Evolutionary conservation across 2,797 vertebrate genomes (phyloP).

Genomic region (Apogon hyalosoma): DNA sequence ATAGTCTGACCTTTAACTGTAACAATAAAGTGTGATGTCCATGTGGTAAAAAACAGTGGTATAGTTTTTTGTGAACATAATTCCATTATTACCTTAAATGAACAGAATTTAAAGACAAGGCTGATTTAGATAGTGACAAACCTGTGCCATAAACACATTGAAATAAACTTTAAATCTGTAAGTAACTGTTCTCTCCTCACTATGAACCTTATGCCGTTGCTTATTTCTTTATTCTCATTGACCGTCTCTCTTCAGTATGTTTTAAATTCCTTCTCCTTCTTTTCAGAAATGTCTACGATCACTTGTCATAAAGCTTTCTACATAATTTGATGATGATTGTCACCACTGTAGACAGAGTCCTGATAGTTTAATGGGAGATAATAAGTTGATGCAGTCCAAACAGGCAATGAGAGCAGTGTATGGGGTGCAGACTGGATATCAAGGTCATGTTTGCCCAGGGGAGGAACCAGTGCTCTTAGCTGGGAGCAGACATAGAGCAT

Average conservation of each 20-base stretch:
- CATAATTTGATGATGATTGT: not conserved
- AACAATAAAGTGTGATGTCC: too few species aligned
- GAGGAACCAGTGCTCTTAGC: conserved; percentile 61
- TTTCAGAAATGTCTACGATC: not conserved
- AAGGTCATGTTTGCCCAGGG: conserved; percentile 71
- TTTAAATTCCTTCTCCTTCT: not conserved
- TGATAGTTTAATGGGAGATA: not conserved
- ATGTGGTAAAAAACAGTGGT: too few species aligned
- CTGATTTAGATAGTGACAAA: too few species aligned
- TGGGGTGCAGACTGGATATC: conserved; percentile 56
- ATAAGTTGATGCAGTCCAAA: conserved; percentile 24
- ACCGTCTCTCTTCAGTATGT: not conserved
- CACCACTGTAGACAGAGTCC: conserved; percentile 2
- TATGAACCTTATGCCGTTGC: too few species aligned
- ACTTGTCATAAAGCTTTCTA: not conserved
- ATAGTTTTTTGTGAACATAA: too few species aligned
- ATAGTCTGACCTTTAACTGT: too few species aligned
- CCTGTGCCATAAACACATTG: too few species aligned
- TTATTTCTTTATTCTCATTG: too few species aligned
- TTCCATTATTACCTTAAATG: too few species aligned
- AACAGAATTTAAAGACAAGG: too few species aligned
- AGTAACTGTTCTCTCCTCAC: too few species aligned
- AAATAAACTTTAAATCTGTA: not conserved
- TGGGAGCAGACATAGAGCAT: conserved; percentile 51
- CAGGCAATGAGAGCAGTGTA: conserved; percentile 53